These are phyloP conservation scores for Halichoerus grypus DNA, from an alignment of 2,113 vertebrate species.

Conservation along the genomic window DNA sequence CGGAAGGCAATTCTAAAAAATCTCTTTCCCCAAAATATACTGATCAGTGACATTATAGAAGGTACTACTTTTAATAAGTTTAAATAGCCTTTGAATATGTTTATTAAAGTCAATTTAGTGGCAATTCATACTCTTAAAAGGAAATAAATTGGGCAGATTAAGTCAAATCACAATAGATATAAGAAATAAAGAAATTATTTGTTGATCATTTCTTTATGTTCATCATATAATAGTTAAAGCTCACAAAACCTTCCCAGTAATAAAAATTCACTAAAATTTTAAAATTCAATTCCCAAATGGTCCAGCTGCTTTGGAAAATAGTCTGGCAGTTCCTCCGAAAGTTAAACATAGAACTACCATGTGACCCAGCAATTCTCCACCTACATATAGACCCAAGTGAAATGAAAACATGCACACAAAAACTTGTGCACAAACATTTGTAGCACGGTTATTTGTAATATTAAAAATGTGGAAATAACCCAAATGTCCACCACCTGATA, in stretches of 20 bases:
- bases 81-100: not conserved
- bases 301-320: not conserved
- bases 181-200: constrained; percentile 53
- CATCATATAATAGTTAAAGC: not conserved
- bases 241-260: constrained; percentile 34
- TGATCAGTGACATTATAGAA: not conserved
- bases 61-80: constrained; percentile 28
- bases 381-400: not conserved
- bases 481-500: not conserved
- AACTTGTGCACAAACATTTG: not conserved
- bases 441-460: not conserved
- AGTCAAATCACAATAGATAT: not conserved
- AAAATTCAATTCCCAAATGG: constrained; percentile 78
- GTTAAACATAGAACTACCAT: not conserved
- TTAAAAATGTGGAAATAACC: not conserved
- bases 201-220: constrained; percentile 40
- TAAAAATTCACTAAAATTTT: constrained; percentile 34
- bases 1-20: constrained; percentile 15
- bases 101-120: constrained; percentile 48
- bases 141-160: constrained; percentile 45
- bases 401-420: constrained; percentile 32
- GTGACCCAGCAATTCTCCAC: not conserved
- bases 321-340: constrained; percentile 7
- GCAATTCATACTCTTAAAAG: constrained; percentile 24
- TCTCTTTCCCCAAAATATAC: not conserved